These are phyloP conservation scores for Anadara kagoshimensis DNA, from an alignment of 1,140 invertebrate species.

Conservation along the genomic window DNA sequence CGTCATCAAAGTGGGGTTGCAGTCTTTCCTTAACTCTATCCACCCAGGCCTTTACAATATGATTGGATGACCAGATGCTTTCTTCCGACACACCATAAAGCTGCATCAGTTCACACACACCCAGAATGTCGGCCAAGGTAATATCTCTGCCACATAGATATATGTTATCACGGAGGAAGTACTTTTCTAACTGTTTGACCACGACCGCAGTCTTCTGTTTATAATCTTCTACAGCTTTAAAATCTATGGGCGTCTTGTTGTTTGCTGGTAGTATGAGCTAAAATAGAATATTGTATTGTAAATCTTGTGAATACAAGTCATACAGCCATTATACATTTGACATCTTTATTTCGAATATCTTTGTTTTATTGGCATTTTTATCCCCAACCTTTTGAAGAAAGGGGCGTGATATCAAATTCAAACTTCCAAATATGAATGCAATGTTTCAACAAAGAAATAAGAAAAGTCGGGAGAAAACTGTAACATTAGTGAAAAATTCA, in stretches of 20 bases:
- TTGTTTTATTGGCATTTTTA: too few relatives aligned
- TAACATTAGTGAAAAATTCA: too few relatives aligned
- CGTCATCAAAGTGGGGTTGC: constrained; percentile 81
- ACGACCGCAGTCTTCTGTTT: constrained; percentile 56
- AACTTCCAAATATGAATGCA: too few relatives aligned
- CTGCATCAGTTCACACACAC: constrained; percentile 89
- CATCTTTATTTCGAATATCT: too few relatives aligned
- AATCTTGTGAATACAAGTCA: too few relatives aligned
- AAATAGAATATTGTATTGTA: constrained; percentile 72
- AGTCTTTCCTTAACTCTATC: constrained; percentile 78
- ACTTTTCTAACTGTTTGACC: constrained; percentile 71
- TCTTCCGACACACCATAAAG: constrained; percentile 82
- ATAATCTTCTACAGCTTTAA: constrained; percentile 53
- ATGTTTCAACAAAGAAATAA: too few relatives aligned
- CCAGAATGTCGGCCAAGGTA: constrained; percentile 86
- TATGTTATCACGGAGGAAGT: constrained; percentile 75
- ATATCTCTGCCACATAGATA: constrained; percentile 82
- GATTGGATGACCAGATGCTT: constrained; percentile 78
- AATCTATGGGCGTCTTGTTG: constrained; percentile 52
- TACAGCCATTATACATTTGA: too few relatives aligned
- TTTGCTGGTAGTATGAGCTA: constrained; percentile 61
- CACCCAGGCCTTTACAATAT: constrained; percentile 80
- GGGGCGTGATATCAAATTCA: too few relatives aligned
- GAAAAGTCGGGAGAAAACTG: too few relatives aligned
- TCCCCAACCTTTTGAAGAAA: too few relatives aligned